phyloP scores from a whole-genome alignment of 2,888 invertebrate genomes.

The Agrochola circellaris region DNA sequence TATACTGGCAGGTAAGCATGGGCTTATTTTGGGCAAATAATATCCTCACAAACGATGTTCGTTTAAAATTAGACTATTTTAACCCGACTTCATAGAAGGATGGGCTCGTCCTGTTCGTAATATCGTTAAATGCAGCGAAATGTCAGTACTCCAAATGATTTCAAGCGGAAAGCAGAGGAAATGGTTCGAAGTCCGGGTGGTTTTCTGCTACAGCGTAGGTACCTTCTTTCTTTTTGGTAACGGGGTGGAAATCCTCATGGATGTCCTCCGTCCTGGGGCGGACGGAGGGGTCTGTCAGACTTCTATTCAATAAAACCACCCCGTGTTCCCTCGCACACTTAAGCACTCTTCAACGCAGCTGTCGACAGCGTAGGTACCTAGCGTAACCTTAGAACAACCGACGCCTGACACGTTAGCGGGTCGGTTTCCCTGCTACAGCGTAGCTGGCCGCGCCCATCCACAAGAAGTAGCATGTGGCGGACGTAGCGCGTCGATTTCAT shows the following conservation, averaged over 20 bases:
- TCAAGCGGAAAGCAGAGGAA: not conserved
- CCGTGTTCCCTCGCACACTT: no score
- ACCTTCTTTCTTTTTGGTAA: no score
- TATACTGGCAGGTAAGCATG: conserved; percentile 94
- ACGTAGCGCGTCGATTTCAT: not conserved
- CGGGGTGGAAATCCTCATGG: no score
- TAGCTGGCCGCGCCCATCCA: not conserved
- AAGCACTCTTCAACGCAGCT: no score
- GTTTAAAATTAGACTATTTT: not conserved
- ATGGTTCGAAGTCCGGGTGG: not conserved
- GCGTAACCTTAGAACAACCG: not conserved
- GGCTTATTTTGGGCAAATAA: not conserved
- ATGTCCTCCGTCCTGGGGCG: no score
- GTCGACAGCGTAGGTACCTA: no score
- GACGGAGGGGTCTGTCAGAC: no score
- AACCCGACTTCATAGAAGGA: not conserved
- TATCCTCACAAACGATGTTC: no score
- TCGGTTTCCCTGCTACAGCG: not conserved
- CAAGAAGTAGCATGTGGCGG: not conserved
- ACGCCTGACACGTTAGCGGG: not conserved
- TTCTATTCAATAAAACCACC: no score
- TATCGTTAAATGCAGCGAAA: not conserved
- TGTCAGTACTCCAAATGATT: not conserved
- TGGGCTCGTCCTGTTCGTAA: not conserved
- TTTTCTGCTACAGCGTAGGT: not conserved